Evolutionary conservation across 2,797 vertebrate genomes (phyloP).

Genomic region (Hippopotamyrus pictus): DNA sequence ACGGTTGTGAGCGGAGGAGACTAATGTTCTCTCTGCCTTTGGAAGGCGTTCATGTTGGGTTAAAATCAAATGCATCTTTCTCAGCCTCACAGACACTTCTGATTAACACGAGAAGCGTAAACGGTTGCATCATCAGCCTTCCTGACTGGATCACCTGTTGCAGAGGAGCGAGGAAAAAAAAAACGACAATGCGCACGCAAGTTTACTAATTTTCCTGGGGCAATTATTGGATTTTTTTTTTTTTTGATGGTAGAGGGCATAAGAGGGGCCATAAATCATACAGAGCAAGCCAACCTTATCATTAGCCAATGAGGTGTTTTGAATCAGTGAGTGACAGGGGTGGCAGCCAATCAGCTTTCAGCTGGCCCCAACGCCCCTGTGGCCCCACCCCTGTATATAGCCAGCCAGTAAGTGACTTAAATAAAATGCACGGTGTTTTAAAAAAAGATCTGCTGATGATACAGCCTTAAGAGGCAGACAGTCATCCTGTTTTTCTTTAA

Average conservation of each 20-base stretch:
- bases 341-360: not conserved
- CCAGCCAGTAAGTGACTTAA: not conserved
- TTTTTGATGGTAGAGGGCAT: not conserved
- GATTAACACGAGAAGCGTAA: slow-evolving; percentile 27
- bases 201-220: not conserved
- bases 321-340: not conserved
- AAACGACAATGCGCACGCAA: not conserved
- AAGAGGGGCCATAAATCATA: not conserved
- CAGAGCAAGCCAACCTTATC: not conserved
- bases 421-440: not conserved
- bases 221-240: not conserved
- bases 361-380: not conserved
- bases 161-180: not conserved
- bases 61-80: slow-evolving; percentile 27
- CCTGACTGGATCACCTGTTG: slow-evolving; percentile 19
- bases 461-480: not conserved
- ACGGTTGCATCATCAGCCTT: slow-evolving; percentile 1
- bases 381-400: not conserved
- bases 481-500: not conserved
- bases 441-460: not conserved
- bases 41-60: slow-evolving; percentile 29
- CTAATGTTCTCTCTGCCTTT: slow-evolving; percentile 27
- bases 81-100: slow-evolving; percentile 20
- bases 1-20: slow-evolving; percentile 32
- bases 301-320: not conserved